Evolutionary conservation across 2,888 invertebrate genomes (phyloP), one percentile per base, ranked within the genome.

Genomic region (Nudaria mundana): DNA sequence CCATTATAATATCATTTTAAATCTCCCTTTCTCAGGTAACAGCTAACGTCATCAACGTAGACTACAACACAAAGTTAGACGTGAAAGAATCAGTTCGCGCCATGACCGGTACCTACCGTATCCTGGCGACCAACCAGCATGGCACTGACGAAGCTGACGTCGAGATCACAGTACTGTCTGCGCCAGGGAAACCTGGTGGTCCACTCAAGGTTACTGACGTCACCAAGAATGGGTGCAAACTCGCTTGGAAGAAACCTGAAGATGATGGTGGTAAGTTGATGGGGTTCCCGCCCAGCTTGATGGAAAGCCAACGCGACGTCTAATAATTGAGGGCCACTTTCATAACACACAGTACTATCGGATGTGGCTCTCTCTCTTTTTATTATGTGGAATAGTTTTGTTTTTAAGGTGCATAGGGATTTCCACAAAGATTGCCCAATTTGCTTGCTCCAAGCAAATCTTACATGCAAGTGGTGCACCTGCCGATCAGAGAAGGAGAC

Each of bases 71-170:
- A 0, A 97, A 97, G 71, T 77, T 97, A 24, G 94, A 91, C 52
- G 93, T 97, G 49, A 93, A 91, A 36, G 95, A 96, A 49, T 90
- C 94, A 0, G 82, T 93, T 0, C 92, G 98, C 15, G 92, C 94
- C 52, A 95, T 98, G 82, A 96, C 97, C 3, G 98, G 98, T 24
- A 90, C 95, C 0, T 98, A 98, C 89, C 95, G 94, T 65, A 95
- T 98, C 54, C 90, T 93, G 32, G 97, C 98, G 1, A 94, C 94
- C 33, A 98, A 98, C 84, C 92, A 96, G 48, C 96, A 97, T 66
- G 98, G 98, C 22, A 91, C 92, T 44, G 98, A 98, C 73, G 95
- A 97, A 62, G 98, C 97, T 0, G 96, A 97, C 16, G 96, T 98
- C 6, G 98, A 98, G 83, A 93, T 98, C 37, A 97, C 97, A 1